Base-by-base conservation (phyloP, 2,797 vertebrate genomes). In the Acanthornis magna region DNA sequence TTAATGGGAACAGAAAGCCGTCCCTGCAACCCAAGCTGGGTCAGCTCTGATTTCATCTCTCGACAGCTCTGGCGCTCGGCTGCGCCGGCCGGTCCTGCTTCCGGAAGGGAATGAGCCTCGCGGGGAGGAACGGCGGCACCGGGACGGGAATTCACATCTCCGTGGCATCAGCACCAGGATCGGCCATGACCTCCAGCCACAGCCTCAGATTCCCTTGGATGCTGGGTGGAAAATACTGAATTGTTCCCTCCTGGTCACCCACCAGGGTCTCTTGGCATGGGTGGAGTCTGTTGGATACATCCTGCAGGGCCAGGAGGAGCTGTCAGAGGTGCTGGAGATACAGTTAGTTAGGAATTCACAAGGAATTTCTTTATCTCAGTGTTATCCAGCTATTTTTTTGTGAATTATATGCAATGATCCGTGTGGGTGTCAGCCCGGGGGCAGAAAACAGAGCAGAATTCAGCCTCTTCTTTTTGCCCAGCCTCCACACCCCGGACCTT, bases 11-110 rank as follows among this genome's bases (percentile, higher is more conserved):
- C 76, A 81, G 61, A 95, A 95, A 92, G 17, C 65, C 1, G 22
- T 74, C 67, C 78, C 71, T 94, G 97, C 73, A 96, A 97, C 62
- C 67, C 93, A 92, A 96, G 91, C 91, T 2, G 16, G 27, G 63
- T 19, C 12, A 0, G 87, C 88, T 97, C 96, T 93, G 88, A 93
- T 97, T 97, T 97, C 96, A 93, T 95, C 92, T 95, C 93, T 91
- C 5, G 2, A 88, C 91, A 88, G 55, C 63, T 22, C 82, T 95
- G 95, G 93, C 94, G 77, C 93, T 93, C 4, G 63, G 30, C 84
- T 89, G 88, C 30, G 47, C 91, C 67, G 2, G 66, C 43, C 1
- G 0, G 78, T 73, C 83, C 81, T 0, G 12, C 43, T 86, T 89
- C 93, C 73, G 48, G 87, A 72, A 36, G 68, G 71, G 70, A 92